These are phyloP conservation scores for Brachionus asplanchnoidis DNA, from an alignment of 1,140 invertebrate species.

Conservation along the genomic window DNA sequence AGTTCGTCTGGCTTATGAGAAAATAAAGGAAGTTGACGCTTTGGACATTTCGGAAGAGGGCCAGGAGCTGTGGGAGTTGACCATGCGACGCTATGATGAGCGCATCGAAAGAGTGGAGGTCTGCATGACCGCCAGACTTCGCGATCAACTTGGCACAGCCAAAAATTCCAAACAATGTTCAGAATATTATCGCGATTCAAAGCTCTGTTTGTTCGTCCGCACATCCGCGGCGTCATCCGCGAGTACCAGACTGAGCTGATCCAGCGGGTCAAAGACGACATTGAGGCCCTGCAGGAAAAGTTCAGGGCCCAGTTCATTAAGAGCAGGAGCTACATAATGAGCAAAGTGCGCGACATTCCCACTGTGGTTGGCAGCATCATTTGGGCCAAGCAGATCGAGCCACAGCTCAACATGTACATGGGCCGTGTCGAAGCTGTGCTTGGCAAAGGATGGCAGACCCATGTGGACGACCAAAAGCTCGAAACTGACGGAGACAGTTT, in stretches of 20 bases:
- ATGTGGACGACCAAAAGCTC: slow-evolving; percentile 95
- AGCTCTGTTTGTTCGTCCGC: slow-evolving; percentile 96
- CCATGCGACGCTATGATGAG: no score
- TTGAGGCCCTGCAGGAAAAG: no score
- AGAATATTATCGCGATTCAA: slow-evolving; percentile 97
- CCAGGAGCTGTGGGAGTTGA: no score
- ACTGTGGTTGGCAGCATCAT: no score
- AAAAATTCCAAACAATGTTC: slow-evolving; percentile 99
- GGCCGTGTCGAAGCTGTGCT: slow-evolving; percentile 93
- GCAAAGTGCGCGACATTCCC: no score
- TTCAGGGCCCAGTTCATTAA: no score
- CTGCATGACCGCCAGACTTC: slow-evolving; percentile 85
- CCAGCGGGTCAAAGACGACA: no score
- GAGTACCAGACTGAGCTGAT: slow-evolving; percentile 98
- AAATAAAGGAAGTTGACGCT: slow-evolving; percentile 96
- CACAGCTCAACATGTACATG: slow-evolving; percentile 90
- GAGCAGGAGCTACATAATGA: no score
- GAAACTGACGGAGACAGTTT: slow-evolving; percentile 97
- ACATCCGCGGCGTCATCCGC: slow-evolving; percentile 93
- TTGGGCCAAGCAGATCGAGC: slow-evolving; percentile 75
- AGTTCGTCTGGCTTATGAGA: slow-evolving; percentile 94
- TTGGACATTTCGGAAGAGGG: slow-evolving; percentile 94
- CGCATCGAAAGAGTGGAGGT: no score
- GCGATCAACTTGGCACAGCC: slow-evolving; percentile 92
- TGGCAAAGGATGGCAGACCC: slow-evolving; percentile 96